These are phyloP conservation scores for Cephus spinipes DNA, from an alignment of 2,888 invertebrate species.

Conservation along the genomic window DNA sequence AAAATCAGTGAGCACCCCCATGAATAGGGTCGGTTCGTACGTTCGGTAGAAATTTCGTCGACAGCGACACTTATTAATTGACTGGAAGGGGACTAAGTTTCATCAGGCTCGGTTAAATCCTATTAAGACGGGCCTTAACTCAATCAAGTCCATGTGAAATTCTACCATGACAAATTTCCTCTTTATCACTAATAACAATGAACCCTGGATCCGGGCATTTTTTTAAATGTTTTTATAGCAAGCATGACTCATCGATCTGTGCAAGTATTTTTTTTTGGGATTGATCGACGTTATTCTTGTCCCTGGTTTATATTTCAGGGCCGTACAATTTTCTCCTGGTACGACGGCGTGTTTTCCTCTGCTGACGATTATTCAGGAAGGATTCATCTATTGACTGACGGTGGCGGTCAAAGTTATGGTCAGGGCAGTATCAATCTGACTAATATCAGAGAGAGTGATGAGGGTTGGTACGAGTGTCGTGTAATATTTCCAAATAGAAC, in stretches of 20 bases:
- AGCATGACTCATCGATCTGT: neutral
- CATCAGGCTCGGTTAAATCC: conserved; percentile 16
- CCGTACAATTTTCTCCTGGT: conserved; percentile 84
- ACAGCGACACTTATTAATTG: conserved; percentile 24
- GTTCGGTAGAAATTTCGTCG: neutral
- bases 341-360: conserved; percentile 77
- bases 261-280: neutral
- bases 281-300: neutral
- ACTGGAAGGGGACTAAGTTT: conserved; percentile 22
- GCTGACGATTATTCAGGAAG: conserved; percentile 80
- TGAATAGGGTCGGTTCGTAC: neutral
- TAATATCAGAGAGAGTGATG: conserved; percentile 87
- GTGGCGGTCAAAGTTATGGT: conserved; percentile 72
- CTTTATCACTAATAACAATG: conserved; percentile 1
- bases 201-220: neutral
- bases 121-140: conserved; percentile 19
- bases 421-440: conserved; percentile 86
- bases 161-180: conserved; percentile 11
- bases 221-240: neutral
- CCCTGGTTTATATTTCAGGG: conserved; percentile 70
- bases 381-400: conserved; percentile 73
- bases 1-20: neutral
- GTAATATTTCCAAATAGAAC: conserved; percentile 89
- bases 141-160: conserved; percentile 17
- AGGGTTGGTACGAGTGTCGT: conserved; percentile 92